These are phyloP conservation scores for Oreocharis arfaki DNA, from an alignment of 2,113 vertebrate species.

Conservation along the genomic window DNA sequence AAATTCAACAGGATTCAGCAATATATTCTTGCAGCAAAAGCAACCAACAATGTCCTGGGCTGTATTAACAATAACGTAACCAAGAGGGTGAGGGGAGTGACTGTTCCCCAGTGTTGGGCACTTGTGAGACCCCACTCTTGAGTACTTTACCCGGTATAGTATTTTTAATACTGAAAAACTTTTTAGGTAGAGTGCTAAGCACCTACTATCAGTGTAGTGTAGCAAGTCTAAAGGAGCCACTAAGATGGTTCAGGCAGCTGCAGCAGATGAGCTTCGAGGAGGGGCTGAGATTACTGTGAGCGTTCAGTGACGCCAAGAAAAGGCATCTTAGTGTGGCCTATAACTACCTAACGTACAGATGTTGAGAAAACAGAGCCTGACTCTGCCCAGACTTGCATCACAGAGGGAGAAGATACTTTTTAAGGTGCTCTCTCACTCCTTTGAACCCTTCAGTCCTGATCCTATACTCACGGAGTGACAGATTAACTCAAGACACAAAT, in stretches of 20 bases:
- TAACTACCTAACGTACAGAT: neutral
- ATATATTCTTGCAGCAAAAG: neutral
- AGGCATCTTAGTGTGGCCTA: neutral
- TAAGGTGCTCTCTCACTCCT: neutral
- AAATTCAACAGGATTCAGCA: neutral
- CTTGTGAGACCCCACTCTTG: neutral
- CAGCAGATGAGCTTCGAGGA: neutral
- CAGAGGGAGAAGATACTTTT: neutral
- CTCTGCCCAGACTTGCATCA: neutral
- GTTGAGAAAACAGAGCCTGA: neutral
- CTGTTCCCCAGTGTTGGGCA: neutral
- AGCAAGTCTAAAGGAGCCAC: neutral
- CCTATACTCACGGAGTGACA: neutral
- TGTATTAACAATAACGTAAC: neutral
- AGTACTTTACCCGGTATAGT: neutral
- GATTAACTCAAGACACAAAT: neutral
- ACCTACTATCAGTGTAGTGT: rapidly evolving
- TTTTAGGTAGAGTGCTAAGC: neutral
- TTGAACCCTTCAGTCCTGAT: neutral
- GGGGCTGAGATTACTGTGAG: neutral
- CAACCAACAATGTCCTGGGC: rapidly evolving
- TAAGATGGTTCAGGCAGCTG: neutral
- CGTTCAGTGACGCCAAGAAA: neutral
- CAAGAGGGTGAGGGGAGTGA: neutral
- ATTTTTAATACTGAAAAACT: neutral